Conservation (phyloP, 2,113 vertebrate species). For the Fukomys damarensis region DNA sequence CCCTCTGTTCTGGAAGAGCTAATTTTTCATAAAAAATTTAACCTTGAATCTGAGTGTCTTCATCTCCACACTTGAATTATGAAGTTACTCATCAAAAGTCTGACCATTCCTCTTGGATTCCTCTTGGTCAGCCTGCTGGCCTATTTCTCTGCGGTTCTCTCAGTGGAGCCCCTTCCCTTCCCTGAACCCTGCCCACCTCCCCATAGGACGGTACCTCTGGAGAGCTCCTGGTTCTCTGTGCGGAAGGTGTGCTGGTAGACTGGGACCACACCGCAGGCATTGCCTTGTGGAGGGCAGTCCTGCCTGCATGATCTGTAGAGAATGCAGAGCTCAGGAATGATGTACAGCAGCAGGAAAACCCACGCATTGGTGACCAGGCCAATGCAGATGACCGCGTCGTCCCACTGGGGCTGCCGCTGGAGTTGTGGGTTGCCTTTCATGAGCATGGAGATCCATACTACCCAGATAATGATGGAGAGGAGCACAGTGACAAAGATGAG, state of each 20-base stretch:
- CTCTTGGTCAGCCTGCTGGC: neutral
- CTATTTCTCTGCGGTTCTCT: neutral
- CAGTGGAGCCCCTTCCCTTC: neutral
- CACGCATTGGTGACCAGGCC: conserved; percentile 89
- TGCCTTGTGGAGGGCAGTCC: neutral
- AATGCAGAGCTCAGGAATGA: conserved; percentile 87
- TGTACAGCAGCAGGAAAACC: conserved; percentile 88
- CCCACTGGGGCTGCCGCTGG: conserved; percentile 85
- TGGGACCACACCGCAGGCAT: neutral
- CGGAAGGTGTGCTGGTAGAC: conserved; percentile 65
- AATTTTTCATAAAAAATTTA: neutral
- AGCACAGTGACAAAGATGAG: conserved; percentile 86
- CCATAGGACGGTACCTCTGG: conserved; percentile 65
- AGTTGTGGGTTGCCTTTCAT: conserved; percentile 82
- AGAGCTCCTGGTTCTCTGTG: conserved; percentile 70
- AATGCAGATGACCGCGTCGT: conserved; percentile 88
- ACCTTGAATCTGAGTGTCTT: neutral
- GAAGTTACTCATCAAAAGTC: neutral
- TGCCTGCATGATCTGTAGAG: conserved; percentile 80
- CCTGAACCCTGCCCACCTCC: neutral
- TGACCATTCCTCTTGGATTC: neutral
- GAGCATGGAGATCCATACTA: conserved; percentile 90
- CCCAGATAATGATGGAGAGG: conserved; percentile 88
- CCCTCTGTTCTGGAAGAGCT: neutral
- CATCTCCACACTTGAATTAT: neutral